These are phyloP conservation scores for Probaryconus sp. DNA, from an alignment of 1,140 invertebrate species.

Conservation along the genomic window DNA sequence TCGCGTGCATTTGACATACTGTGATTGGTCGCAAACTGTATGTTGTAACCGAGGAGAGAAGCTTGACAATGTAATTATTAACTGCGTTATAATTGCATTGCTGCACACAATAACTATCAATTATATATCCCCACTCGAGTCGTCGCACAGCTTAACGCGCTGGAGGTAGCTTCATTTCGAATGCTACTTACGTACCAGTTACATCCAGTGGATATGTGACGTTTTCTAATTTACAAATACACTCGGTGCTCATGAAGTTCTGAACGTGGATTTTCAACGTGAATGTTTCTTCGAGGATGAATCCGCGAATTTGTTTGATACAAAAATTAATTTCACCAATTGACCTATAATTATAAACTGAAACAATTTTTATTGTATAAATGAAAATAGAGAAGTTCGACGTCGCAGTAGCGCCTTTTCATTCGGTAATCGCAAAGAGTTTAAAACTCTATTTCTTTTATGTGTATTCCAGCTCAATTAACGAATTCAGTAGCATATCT, in stretches of 20 bases:
- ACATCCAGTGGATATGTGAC: slow-evolving; percentile 19
- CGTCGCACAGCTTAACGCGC: slow-evolving; percentile 46
- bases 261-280: too few species aligned
- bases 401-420: too few species aligned
- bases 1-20: slow-evolving; percentile 40
- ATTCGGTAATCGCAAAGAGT: slow-evolving; percentile 12
- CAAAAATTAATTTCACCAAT: too few species aligned
- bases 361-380: too few species aligned
- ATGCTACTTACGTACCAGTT: slow-evolving; percentile 52
- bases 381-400: too few species aligned
- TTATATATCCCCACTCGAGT: slow-evolving; percentile 64
- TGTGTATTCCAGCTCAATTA: slow-evolving; percentile 54
- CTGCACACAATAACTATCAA: slow-evolving; percentile 62
- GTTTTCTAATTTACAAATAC: neutral
- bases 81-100: slow-evolving; percentile 67
- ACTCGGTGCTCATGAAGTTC: too few species aligned
- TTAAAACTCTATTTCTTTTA: slow-evolving; percentile 41
- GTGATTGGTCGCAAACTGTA: slow-evolving; percentile 41
- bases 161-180: slow-evolving; percentile 7
- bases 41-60: slow-evolving; percentile 30
- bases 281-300: too few species aligned
- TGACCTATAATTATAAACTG: too few species aligned
- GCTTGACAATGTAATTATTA: slow-evolving; percentile 69
- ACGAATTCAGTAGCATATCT: slow-evolving; percentile 37
- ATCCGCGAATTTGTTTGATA: too few species aligned